Percentiles rank a stretch among this genome's conserved stretches.
phyloP scores from a whole-genome alignment of 2,888 invertebrate genomes.

The Asteroscopus sphinx region DNA sequence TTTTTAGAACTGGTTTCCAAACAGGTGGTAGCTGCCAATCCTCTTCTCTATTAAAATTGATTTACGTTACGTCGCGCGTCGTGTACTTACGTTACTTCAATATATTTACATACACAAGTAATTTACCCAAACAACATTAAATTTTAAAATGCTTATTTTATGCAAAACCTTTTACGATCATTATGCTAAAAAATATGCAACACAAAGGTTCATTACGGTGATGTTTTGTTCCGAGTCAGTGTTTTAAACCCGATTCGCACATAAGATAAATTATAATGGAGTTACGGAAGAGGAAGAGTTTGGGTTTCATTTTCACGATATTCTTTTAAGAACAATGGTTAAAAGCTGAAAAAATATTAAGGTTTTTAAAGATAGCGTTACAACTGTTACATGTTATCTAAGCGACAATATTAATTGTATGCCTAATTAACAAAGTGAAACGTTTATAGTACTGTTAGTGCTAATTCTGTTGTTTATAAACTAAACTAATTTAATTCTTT shows the following conservation, averaged over 20 bases:
- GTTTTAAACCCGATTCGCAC: constrained; percentile 51
- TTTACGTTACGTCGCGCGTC: too few species aligned
- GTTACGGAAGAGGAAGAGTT: constrained; percentile 51
- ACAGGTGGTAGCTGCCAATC: too few species aligned
- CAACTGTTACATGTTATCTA: background rate
- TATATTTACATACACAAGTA: too few species aligned
- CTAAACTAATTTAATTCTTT: too few species aligned
- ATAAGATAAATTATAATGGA: constrained; percentile 46
- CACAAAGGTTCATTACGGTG: constrained; percentile 38
- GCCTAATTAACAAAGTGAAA: too few species aligned
- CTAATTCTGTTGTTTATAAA: too few species aligned
- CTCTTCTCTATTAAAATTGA: too few species aligned
- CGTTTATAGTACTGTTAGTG: too few species aligned
- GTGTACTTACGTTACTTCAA: too few species aligned
- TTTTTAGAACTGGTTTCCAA: too few species aligned
- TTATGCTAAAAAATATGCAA: constrained; percentile 23
- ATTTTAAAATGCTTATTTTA: background rate
- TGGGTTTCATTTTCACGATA: constrained; percentile 42
- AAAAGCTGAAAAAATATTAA: constrained; percentile 5
- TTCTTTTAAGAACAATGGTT: constrained; percentile 24
- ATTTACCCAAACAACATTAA: background rate
- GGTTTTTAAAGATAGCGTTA: too few species aligned
- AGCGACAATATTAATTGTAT: background rate
- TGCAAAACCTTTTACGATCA: constrained; percentile 8
- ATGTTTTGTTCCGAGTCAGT: constrained; percentile 42